Percentiles rank a stretch among this genome's conserved stretches.
These are phyloP conservation scores for Colletes gigas DNA, from an alignment of 1,140 invertebrate genomes.

Conservation along the genomic window DNA sequence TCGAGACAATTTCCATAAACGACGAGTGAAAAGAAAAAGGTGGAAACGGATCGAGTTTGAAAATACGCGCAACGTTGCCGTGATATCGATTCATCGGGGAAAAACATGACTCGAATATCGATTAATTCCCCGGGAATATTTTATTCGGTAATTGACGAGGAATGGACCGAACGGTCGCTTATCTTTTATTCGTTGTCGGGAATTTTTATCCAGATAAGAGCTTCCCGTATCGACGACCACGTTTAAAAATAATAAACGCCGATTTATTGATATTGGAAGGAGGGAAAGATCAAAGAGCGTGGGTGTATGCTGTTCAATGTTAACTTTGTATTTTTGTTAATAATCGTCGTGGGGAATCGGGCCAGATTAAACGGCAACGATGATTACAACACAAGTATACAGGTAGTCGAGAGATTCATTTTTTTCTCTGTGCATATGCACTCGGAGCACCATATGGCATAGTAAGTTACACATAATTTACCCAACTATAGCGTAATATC, in stretches of 20 bases:
- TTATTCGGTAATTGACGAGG: too few relatives aligned
- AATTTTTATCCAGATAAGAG: too few relatives aligned
- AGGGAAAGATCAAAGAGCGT: not conserved
- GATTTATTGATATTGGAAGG: too few relatives aligned
- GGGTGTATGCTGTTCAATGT: conserved; percentile 59
- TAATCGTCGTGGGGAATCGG: conserved; percentile 62
- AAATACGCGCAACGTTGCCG: too few relatives aligned
- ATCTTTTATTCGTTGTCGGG: too few relatives aligned
- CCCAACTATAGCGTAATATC: conserved; percentile 73
- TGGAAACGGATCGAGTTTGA: too few relatives aligned
- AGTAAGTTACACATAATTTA: conserved; percentile 76
- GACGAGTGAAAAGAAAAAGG: not conserved
- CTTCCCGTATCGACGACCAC: too few relatives aligned
- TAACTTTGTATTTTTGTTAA: conserved; percentile 70
- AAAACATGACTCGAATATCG: too few relatives aligned
- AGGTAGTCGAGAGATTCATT: conserved; percentile 73
- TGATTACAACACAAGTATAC: conserved; percentile 75
- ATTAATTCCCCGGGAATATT: too few relatives aligned
- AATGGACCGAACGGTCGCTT: too few relatives aligned
- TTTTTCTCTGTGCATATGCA: conserved; percentile 78
- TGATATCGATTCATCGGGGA: not conserved
- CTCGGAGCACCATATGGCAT: conserved; percentile 73
- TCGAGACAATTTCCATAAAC: too few relatives aligned
- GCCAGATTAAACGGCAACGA: conserved; percentile 64
- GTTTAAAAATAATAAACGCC: too few relatives aligned